These are phyloP conservation scores for Andrena hattorfiana DNA, from an alignment of 2,888 invertebrate genomes.

Conservation along the genomic window DNA sequence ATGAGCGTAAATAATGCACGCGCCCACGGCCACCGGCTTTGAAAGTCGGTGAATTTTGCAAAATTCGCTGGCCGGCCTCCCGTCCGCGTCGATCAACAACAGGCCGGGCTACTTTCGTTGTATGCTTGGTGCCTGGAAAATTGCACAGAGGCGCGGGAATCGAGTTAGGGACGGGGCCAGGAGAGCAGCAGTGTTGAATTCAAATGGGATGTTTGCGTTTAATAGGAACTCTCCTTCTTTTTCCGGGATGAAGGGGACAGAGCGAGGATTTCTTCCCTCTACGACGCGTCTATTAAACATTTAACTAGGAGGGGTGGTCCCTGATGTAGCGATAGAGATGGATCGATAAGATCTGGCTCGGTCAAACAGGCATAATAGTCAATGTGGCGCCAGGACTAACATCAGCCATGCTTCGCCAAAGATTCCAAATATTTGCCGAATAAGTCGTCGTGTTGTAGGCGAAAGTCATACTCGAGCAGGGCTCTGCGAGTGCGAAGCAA, in stretches of 20 bases:
- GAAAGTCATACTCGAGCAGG: too few species aligned
- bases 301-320: too few species aligned
- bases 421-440: too few species aligned
- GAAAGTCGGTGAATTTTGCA: background rate
- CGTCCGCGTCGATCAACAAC: background rate
- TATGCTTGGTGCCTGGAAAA: background rate
- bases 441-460: too few species aligned
- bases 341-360: too few species aligned
- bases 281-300: too few species aligned
- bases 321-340: too few species aligned
- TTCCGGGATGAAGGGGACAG: background rate
- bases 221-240: background rate
- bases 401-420: too few species aligned
- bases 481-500: too few species aligned
- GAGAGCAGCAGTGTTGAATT: background rate
- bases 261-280: too few species aligned
- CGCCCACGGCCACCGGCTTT: background rate
- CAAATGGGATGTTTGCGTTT: background rate
- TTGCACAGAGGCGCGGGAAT: conserved; percentile 9
- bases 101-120: background rate
- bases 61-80: conserved; percentile 8
- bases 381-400: too few species aligned
- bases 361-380: too few species aligned
- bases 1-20: conserved; percentile 1
- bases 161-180: background rate